Percentiles rank a stretch among this genome's conserved stretches.
phyloP scores from a whole-genome alignment of 1,140 invertebrate species.

The Lordiphosa mommai region DNA sequence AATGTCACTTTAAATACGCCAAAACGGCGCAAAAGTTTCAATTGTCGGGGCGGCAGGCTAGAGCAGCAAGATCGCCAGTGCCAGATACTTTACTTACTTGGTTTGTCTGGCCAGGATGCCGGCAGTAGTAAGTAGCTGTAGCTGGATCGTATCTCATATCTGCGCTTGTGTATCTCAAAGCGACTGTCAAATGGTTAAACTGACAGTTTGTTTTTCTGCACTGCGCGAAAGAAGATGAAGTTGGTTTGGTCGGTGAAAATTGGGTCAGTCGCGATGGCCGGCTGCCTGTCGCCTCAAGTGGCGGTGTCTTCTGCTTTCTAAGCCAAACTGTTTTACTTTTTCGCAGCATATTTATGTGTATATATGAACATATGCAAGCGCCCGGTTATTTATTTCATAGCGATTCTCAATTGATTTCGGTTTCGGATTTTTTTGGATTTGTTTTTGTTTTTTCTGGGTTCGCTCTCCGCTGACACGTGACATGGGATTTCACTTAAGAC shows the following conservation, averaged over 20 bases:
- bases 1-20: conserved; percentile 77
- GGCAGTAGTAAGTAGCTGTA: conserved; percentile 37
- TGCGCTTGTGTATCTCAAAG: conserved; percentile 70
- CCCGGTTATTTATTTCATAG: conserved; percentile 55
- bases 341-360: conserved; percentile 25
- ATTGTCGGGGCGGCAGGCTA: conserved; percentile 41
- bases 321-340: conserved; percentile 39
- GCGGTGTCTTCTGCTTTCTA: conserved; percentile 66
- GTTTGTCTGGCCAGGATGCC: conserved; percentile 43
- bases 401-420: conserved; percentile 31
- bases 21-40: conserved; percentile 75
- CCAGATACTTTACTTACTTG: conserved; percentile 23
- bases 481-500: conserved; percentile 76
- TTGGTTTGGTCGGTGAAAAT: conserved; percentile 37
- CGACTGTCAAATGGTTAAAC: conserved; percentile 74
- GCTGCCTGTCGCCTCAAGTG: conserved; percentile 28
- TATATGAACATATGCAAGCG: conserved; percentile 36
- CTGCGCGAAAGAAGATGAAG: conserved; percentile 17
- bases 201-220: conserved; percentile 66
- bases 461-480: conserved; percentile 67
- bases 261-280: conserved; percentile 45
- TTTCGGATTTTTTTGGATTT: conserved; percentile 10
- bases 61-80: conserved; percentile 32
- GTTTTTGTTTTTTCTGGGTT: conserved; percentile 19
- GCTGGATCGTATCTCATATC: conserved; percentile 67